Evolutionary conservation across 2,888 invertebrate genomes (phyloP).

Genomic region (Philereme transversata): DNA sequence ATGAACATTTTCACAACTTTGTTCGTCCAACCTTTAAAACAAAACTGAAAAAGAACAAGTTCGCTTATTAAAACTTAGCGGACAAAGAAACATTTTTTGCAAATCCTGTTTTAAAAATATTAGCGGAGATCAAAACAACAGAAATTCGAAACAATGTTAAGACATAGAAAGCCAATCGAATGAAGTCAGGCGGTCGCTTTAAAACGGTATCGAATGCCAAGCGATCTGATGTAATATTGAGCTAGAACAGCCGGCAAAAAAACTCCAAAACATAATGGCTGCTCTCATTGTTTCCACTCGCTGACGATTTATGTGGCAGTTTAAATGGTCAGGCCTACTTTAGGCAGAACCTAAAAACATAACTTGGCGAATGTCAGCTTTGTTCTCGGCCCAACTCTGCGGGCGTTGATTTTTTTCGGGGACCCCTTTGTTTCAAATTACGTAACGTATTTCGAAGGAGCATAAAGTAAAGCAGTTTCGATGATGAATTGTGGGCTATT

Average conservation of each 20-base stretch:
- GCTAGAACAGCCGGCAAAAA: slow-evolving; percentile 55
- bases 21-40: background rate
- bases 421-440: slow-evolving; percentile 79
- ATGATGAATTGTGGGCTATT: slow-evolving; percentile 61
- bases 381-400: slow-evolving; percentile 68
- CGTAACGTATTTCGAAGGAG: slow-evolving; percentile 65
- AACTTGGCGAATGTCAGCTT: slow-evolving; percentile 67
- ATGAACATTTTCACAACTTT: slow-evolving; percentile 7
- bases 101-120: background rate
- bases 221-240: slow-evolving; percentile 60
- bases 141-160: slow-evolving; percentile 30
- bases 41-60: slow-evolving; percentile 28
- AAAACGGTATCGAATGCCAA: slow-evolving; percentile 52
- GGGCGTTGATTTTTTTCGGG: slow-evolving; percentile 63
- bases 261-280: slow-evolving; percentile 54
- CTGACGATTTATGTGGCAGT: slow-evolving; percentile 77
- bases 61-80: too few relatives aligned
- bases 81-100: background rate
- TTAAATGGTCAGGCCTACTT: slow-evolving; percentile 67
- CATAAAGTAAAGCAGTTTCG: slow-evolving; percentile 57
- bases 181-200: slow-evolving; percentile 49
- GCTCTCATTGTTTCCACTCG: slow-evolving; percentile 73
- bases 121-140: background rate
- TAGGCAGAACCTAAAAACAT: slow-evolving; percentile 62
- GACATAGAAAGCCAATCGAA: slow-evolving; percentile 44